These are phyloP conservation scores for Machimus atricapillus DNA, from an alignment of 2,888 invertebrate species.

Conservation along the genomic window DNA sequence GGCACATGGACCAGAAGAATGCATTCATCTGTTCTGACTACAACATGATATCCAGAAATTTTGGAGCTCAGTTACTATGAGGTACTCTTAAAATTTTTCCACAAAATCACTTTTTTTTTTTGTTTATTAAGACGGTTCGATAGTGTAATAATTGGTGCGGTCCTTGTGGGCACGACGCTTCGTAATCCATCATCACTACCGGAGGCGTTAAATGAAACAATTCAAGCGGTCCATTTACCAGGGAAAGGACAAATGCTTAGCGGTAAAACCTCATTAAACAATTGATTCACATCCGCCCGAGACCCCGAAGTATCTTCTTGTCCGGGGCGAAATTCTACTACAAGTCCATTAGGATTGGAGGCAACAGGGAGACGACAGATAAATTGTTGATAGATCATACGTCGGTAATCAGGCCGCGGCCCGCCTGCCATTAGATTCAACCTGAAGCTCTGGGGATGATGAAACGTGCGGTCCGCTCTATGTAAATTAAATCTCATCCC, in stretches of 20 bases:
- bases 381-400: conserved; percentile 26
- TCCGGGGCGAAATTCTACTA: not conserved
- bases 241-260: conserved; percentile 16
- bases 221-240: not conserved
- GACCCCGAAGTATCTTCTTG: not conserved
- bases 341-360: not conserved
- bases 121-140: not conserved
- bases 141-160: not conserved
- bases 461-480: not conserved
- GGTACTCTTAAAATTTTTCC: not conserved
- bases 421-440: not conserved
- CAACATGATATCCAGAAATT: not conserved
- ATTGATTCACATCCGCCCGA: conserved; percentile 43
- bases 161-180: not conserved
- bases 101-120: not conserved
- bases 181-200: not conserved
- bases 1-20: not conserved
- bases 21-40: not conserved
- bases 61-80: not conserved
- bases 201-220: not conserved
- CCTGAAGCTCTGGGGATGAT: not conserved
- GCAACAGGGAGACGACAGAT: not conserved
- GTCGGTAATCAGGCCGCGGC: conserved; percentile 10
- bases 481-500: conserved; percentile 26
- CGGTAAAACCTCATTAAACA: conserved; percentile 38